Base-by-base conservation (phyloP, 1,140 invertebrate genomes). In the Ephestia elutella region DNA sequence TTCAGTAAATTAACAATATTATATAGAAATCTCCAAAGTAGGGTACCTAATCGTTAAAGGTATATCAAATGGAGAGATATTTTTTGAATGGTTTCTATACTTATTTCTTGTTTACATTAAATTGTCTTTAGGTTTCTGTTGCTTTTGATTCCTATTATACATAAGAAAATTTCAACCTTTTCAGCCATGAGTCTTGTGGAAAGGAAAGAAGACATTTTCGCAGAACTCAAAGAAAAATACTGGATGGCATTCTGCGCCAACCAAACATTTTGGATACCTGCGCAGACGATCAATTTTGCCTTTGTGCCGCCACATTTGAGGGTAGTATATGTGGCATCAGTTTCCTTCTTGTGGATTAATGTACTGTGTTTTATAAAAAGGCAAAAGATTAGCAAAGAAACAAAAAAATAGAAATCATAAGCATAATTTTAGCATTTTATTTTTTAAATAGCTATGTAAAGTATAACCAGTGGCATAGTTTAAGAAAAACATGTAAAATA, bases 181-280 rank as follows among this genome's bases (percentile, higher is more conserved):
- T 44, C 38, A 44, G 38, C 15, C 2, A 91, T 94, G 93, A 65
- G 67, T 94, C 5, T 90, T 10, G 13, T 95, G 84, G 95, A 96
- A 77, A 75, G 91, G 7, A 92, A 90, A 70, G 80, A 90, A 28
- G 91, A 95, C 69, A 66, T 93, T 10, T 90, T 94, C 49, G 90
- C 90, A 59, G 95, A 96, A 81, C 91, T 93, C 28, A 90, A 88
- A 70, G 80, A 90, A n/a, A 96, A 96, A 80, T 93, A 95, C 56
- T 59, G 91, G 54, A 92, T 91, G 44, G 95, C 95, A 9, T 95
- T 94, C 76, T 63, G 91, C 68, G 91, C 92, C 0, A 94, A 93
- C 28, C 95, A 94, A 63, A 83, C 92, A 32, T 96, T 94, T 73
- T 96, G 95, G 95, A 73, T 96, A 11, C 95, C 95, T 1, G 93